These are phyloP conservation scores for Tetropium fuscum DNA, from an alignment of 2,888 invertebrate genomes.

Conservation along the genomic window DNA sequence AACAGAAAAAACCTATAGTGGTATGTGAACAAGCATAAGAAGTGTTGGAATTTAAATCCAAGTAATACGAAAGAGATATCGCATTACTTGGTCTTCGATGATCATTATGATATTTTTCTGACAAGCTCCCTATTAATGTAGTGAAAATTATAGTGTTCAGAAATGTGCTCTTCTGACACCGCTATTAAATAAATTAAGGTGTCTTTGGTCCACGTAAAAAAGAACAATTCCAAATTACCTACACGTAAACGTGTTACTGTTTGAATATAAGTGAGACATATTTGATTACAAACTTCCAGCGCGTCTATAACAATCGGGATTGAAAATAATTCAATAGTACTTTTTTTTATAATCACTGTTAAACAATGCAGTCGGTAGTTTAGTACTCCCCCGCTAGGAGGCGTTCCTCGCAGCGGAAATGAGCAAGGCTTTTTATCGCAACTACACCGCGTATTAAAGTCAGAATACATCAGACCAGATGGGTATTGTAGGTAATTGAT, in stretches of 20 bases:
- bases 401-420: conserved; percentile 55
- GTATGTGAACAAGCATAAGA: no score
- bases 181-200: conserved; percentile 21
- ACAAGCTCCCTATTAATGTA: conserved; percentile 3
- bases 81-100: no score
- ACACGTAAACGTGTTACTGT: conserved; percentile 3
- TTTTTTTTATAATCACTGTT: conserved; percentile 25
- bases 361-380: conserved; percentile 45
- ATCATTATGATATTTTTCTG: no score
- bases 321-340: conserved; percentile 14
- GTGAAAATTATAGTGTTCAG: conserved; percentile 14
- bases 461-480: conserved; percentile 48
- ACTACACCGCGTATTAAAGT: conserved; percentile 57
- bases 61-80: no score
- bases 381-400: conserved; percentile 54
- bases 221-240: not conserved
- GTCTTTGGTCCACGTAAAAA: conserved; percentile 6
- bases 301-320: not conserved
- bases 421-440: conserved; percentile 62
- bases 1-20: no score
- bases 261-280: not conserved
- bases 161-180: not conserved
- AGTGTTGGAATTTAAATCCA: no score
- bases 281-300: not conserved
- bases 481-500: conserved; percentile 37